A percentile compares a stretch with the other conserved stretches of the same genome.
phyloP scores from a whole-genome alignment of 2,797 vertebrate species.

The Pitangus sulphuratus region DNA sequence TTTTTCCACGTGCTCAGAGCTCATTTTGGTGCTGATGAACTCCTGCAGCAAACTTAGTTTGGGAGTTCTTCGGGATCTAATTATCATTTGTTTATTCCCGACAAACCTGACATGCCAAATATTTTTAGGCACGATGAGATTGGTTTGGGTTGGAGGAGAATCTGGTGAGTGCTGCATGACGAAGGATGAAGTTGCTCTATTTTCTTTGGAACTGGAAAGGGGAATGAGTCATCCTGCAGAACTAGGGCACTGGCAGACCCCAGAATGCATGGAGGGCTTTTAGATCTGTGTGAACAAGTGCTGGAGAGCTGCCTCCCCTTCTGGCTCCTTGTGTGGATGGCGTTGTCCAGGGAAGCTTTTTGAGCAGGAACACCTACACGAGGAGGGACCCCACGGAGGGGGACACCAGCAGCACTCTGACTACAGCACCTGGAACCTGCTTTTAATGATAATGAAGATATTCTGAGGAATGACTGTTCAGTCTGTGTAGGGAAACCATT shows the following conservation, averaged over 20 bases:
- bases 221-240: background rate
- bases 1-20: background rate
- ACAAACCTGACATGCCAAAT: background rate
- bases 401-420: background rate
- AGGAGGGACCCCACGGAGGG: background rate
- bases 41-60: background rate
- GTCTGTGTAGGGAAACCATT: background rate
- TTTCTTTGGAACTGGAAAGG: background rate
- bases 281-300: background rate
- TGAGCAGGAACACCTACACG: rapidly evolving
- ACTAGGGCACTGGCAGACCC: background rate
- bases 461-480: background rate
- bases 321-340: background rate
- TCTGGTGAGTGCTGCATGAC: background rate
- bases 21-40: background rate
- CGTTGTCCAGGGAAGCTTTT: background rate
- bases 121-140: slow-evolving; percentile 45
- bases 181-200: background rate
- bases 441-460: background rate
- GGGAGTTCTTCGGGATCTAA: slow-evolving; percentile 17
- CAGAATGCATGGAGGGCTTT: background rate
- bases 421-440: background rate
- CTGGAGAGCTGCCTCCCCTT: background rate
- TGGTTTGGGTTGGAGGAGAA: background rate
- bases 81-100: slow-evolving; percentile 46